Evolutionary conservation across 1,140 invertebrate species (phyloP).

Genomic region (Marisa cornuarietis): DNA sequence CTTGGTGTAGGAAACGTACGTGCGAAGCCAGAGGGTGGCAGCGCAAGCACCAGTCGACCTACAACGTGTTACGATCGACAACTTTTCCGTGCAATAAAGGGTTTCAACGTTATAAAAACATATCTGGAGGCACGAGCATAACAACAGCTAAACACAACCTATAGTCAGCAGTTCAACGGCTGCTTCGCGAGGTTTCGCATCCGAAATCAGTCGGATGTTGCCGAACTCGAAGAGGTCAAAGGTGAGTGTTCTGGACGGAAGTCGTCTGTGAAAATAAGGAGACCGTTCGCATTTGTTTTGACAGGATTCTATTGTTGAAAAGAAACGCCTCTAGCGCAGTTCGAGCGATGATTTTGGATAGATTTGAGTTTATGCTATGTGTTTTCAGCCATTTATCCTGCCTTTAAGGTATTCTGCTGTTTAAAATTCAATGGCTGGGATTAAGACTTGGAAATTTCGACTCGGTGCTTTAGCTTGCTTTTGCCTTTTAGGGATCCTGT

Average conservation of each 20-base stretch:
- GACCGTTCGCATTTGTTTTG: slow-evolving; percentile 1
- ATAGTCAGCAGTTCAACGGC: no score
- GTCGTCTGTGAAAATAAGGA: neutral
- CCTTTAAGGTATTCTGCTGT: neutral
- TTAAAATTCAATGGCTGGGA: slow-evolving; percentile 1
- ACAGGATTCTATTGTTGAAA: neutral
- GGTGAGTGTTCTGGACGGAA: neutral
- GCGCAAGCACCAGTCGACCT: no score
- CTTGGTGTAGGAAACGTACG: no score
- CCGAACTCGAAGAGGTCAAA: neutral
- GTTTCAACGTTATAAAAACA: no score
- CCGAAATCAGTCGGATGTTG: neutral
- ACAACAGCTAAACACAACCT: no score
- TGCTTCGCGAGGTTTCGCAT: neutral
- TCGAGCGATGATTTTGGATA: neutral
- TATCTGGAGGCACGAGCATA: no score
- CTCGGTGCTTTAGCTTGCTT: neutral
- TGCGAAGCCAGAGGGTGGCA: no score
- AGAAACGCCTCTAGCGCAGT: no score
- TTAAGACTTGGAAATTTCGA: neutral
- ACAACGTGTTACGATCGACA: no score
- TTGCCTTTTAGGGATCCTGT: slow-evolving; percentile 3
- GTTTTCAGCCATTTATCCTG: neutral
- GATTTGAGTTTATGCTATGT: neutral
- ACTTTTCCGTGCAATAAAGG: no score